Conservation (phyloP, 2,113 vertebrate species). For the Protobothrops mucrosquamatus region DNA sequence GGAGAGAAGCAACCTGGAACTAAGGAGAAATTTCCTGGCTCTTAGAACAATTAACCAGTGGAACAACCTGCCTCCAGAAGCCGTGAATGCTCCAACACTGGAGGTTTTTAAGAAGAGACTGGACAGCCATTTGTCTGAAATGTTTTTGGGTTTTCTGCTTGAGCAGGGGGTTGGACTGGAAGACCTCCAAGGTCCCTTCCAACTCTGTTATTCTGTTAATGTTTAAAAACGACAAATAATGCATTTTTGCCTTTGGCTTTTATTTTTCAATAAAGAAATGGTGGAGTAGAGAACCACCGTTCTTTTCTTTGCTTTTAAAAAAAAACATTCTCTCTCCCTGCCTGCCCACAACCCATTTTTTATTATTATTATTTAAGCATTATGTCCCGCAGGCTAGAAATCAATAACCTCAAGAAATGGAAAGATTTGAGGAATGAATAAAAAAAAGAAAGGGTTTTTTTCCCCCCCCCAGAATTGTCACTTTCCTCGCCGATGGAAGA, state of each 20-base stretch:
- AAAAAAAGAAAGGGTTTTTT: slow-evolving; percentile 15
- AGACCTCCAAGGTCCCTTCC: neutral
- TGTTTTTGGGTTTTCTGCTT: neutral
- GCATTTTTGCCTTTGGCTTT: neutral
- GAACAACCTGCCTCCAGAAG: too few relatives aligned
- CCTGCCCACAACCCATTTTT: neutral
- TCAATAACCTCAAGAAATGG: slow-evolving; percentile 28
- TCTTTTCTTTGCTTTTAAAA: neutral
- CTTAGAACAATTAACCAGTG: too few relatives aligned
- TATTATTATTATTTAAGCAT: neutral
- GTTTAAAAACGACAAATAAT: neutral
- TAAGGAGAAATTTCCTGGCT: too few relatives aligned
- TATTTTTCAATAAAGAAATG: neutral
- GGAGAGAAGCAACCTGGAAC: too few relatives aligned
- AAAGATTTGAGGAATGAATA: slow-evolving; percentile 21
- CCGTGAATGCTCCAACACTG: too few relatives aligned
- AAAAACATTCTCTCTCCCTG: neutral
- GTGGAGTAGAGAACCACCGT: neutral
- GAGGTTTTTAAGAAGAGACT: too few relatives aligned
- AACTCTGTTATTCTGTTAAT: neutral
- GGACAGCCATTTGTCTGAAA: neutral
- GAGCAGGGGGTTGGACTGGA: neutral
- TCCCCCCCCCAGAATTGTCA: neutral
- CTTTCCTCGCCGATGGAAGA: slow-evolving; percentile 20
- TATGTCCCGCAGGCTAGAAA: neutral